A percentile compares a stretch with the other conserved stretches of the same genome.
These are phyloP conservation scores for Lasioglossum morio DNA, from an alignment of 2,888 invertebrate genomes.

Conservation along the genomic window DNA sequence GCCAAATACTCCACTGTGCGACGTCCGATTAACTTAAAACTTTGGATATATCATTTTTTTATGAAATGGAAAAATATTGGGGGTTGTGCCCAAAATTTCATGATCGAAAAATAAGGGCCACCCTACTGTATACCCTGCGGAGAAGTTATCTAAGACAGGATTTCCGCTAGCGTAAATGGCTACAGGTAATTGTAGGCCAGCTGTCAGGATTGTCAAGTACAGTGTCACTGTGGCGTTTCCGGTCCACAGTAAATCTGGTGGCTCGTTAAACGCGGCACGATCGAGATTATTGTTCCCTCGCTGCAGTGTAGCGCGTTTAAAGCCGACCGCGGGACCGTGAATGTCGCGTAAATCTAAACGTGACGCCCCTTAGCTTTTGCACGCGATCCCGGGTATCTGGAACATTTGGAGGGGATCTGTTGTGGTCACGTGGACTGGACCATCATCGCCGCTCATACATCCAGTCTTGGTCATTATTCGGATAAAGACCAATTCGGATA, in stretches of 20 bases:
- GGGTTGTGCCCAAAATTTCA: too few species aligned
- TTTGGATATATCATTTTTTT: too few species aligned
- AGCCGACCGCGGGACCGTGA: conserved; percentile 37
- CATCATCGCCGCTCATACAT: conserved; percentile 8
- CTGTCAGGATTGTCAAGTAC: conserved; percentile 15
- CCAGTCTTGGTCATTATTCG: neutral
- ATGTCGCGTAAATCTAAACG: conserved; percentile 42
- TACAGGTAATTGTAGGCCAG: conserved; percentile 47
- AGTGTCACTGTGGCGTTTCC: conserved; percentile 40
- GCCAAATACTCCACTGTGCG: too few species aligned
- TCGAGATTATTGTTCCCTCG: conserved; percentile 56
- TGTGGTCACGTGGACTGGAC: conserved; percentile 25
- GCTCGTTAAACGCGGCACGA: conserved; percentile 50
- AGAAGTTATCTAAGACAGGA: conserved; percentile 39
- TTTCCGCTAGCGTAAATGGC: conserved; percentile 40
- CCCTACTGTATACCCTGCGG: too few species aligned
- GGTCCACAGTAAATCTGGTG: conserved; percentile 32
- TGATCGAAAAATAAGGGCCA: too few species aligned
- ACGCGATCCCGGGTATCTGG: conserved; percentile 10
- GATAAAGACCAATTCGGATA: neutral
- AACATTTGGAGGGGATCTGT: conserved; percentile 31
- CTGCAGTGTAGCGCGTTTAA: conserved; percentile 24
- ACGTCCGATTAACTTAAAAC: too few species aligned
- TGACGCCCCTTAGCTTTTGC: conserved; percentile 34
- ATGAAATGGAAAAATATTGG: too few species aligned